Base-by-base conservation (phyloP, 2,113 vertebrate species). In the Puma concolor region DNA sequence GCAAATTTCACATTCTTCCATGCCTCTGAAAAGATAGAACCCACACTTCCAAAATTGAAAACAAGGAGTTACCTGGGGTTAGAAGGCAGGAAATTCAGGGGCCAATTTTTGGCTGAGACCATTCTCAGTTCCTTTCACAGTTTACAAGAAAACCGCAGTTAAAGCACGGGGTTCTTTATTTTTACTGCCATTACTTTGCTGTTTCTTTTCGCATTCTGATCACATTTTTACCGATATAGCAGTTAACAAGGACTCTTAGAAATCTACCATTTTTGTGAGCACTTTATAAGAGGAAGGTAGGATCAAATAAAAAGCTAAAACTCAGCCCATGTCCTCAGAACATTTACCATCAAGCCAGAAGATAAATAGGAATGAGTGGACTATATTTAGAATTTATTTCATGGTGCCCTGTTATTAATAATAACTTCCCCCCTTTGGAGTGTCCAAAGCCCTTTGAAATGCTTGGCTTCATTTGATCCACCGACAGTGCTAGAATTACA, bases 331-430 rank as follows among this genome's bases (percentile, higher is more conserved):
- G 82, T 38, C 74, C 85, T 97, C 36, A 96, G 93, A 97, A 79
- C 85, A 69, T 96, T 96, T 87, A 67, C 63, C 50, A 83, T 96
- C 89, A 87, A 97, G 83, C 95, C 92, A 87, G 83, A 96, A 83
- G 97, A 96, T 97, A 97, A 97, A 90, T 93, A 57, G 69, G 76
- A 97, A 48, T 4, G 41, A 96, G 95, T 77, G 92, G 57, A 87
- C 97, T 98, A 97, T 98, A 97, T 98, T 98, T 98, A 98, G 97
- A 97, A 92, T 97, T 94, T 94, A 97, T 94, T 94, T 97, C 97
- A 94, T 29, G 27, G 76, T 97, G 94, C 92, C 97, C 71, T 98
- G 96, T 96, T 95, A 98, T 98, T 97, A 98, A 97, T 97, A 97
- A 97, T 98, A 98, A 97, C 97, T 96, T 94, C 97, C 64, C 93